phyloP scores from a whole-genome alignment of 2,888 invertebrate genomes.

The Tiphia femorata region DNA sequence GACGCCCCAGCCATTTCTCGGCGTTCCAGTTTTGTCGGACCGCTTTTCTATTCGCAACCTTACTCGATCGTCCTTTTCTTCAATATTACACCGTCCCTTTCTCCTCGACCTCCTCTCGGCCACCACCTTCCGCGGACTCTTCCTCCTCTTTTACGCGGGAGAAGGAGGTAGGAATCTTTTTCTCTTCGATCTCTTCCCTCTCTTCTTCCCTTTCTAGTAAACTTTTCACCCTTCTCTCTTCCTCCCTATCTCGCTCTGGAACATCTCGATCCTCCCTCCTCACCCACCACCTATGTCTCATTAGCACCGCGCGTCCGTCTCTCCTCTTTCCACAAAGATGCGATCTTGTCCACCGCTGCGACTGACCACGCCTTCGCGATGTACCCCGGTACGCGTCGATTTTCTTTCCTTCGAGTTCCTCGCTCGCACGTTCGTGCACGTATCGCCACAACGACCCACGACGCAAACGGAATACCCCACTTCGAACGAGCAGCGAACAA shows the following conservation, averaged over 20 bases:
- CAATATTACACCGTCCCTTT: no score
- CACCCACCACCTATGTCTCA: constrained; percentile 4
- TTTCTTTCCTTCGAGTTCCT: constrained; percentile 32
- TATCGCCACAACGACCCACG: no score
- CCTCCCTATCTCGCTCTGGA: constrained; percentile 15
- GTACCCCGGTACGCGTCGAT: constrained; percentile 40
- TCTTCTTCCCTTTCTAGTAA: neutral
- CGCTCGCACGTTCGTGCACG: constrained; percentile 20
- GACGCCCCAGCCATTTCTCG: constrained; percentile 11
- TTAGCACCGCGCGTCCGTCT: constrained; percentile 38
- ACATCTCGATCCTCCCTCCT: neutral
- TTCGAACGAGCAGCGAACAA: no score
- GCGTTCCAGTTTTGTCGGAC: constrained; percentile 41
- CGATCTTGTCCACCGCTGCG: constrained; percentile 58
- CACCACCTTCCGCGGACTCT: no score
- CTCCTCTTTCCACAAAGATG: constrained; percentile 50
- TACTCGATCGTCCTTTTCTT: neutral
- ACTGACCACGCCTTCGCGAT: constrained; percentile 52
- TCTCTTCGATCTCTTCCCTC: neutral
- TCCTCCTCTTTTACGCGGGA: neutral
- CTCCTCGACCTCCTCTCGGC: constrained; percentile 1
- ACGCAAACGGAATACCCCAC: no score
- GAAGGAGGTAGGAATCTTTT: neutral
- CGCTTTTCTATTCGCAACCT: constrained; percentile 22
- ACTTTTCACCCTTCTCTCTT: no score